Percentiles rank a stretch among this genome's conserved stretches.
phyloP scores from a whole-genome alignment of 2,113 vertebrate species.

The Puma concolor region DNA sequence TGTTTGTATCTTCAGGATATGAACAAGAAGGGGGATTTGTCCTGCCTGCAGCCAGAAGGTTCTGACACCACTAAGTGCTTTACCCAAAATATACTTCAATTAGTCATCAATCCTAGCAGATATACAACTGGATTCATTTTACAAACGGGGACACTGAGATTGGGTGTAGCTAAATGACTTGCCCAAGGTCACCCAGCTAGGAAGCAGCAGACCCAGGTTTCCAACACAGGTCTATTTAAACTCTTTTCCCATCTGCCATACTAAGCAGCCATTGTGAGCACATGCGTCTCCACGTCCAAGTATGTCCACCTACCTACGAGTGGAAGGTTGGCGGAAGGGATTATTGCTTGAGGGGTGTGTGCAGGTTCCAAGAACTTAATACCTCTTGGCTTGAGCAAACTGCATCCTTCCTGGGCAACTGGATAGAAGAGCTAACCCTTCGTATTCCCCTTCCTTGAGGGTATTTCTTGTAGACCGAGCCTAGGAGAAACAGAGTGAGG shows the following conservation, averaged over 20 bases:
- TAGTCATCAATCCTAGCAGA: background rate
- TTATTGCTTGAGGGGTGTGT: background rate
- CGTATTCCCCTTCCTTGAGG: slow-evolving; percentile 60
- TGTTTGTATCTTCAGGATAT: background rate
- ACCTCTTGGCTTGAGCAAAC: slow-evolving; percentile 90
- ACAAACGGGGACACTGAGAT: background rate
- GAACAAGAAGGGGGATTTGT: background rate
- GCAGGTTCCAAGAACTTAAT: background rate
- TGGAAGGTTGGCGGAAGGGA: background rate
- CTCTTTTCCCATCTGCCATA: background rate
- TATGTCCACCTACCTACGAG: background rate
- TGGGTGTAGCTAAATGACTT: background rate
- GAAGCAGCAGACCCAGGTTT: background rate
- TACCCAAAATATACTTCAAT: background rate
- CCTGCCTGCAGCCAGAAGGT: background rate
- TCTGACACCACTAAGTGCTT: background rate
- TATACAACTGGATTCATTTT: background rate
- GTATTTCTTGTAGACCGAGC: slow-evolving; percentile 84
- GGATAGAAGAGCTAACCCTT: slow-evolving; percentile 71
- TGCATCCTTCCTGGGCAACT: slow-evolving; percentile 86
- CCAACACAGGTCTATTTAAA: background rate
- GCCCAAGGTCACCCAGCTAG: background rate
- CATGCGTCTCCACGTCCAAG: background rate
- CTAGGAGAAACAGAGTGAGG: slow-evolving; percentile 75
- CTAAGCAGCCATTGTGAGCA: background rate